Evolutionary conservation across 2,113 vertebrate species (phyloP), one percentile per base, ranked within the genome.

Genomic region (Cricetomys ansorgei): DNA sequence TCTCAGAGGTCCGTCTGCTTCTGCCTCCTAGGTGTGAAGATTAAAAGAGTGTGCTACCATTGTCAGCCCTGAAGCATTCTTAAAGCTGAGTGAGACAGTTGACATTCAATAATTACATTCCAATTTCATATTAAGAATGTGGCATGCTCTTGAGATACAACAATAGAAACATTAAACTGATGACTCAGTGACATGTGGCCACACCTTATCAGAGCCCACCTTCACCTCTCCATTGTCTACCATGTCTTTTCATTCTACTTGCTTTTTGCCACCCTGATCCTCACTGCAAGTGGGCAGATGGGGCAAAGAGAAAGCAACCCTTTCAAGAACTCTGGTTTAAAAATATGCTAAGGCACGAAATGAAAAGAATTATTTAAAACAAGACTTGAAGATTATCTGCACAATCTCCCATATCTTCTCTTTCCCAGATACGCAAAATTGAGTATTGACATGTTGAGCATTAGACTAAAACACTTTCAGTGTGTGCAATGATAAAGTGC

Each of bases 201-300:
- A 37, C 50, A 43, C n/a, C 55, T 40, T 0, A 16, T 70, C 64
- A 84, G 43, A 75, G 73, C 25, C 29, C 45, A 27, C 1, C 75
- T 25, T 65, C 80, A 67, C 55, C 72, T 94, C 45, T 29, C 23
- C 16, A 27, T 53, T 76, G 69, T 43, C 69, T 64, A 67, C 27
- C 65, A 17, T 0, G 6, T 21, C 43, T 67, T 81, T 91, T 9
- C 3, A 5, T 64, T 37, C 15, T 34, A 1, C 2, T 76, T 90
- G 62, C 4, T 73, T 84, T 73, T 31, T 43, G 21, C 13, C 16
- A 79, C 80, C 29, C 75, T 57, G 34, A 29, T 92, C 69, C 27
- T 95, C 34, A 93, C 94, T 96, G 94, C 81, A 0, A 97, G 97
- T 88, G 96, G 96, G 97, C 95, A 98, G 96, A 43, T 86, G 87